phyloP scores from a whole-genome alignment of 2,113 vertebrate genomes.

The Pseudopipra pipra region DNA sequence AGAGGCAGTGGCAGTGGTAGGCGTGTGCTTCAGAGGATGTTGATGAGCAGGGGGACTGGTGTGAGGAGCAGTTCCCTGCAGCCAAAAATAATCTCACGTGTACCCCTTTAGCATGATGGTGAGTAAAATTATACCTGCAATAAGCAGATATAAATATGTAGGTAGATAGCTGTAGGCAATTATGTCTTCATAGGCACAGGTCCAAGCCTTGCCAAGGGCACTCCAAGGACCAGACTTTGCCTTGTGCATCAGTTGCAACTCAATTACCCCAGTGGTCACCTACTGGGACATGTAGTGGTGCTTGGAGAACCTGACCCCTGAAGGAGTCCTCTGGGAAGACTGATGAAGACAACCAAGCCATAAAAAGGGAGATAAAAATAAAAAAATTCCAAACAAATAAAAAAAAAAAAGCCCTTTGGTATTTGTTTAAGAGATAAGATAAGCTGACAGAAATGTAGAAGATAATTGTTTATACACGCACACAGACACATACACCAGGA shows the following conservation, averaged over 20 bases:
- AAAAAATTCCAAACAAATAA: background rate
- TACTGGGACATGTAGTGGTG: rapidly evolving
- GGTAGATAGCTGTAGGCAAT: background rate
- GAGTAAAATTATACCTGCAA: background rate
- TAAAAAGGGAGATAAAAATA: background rate
- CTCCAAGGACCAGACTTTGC: background rate
- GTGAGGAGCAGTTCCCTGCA: background rate
- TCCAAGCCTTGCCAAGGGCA: background rate
- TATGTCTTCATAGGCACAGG: background rate
- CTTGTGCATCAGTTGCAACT: background rate
- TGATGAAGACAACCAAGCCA: background rate
- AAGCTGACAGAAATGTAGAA: slow-evolving; percentile 46
- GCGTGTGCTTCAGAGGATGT: background rate
- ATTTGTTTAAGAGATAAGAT: slow-evolving; percentile 51
- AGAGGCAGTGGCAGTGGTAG: background rate
- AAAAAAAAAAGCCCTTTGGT: background rate
- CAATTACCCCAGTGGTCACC: rapidly evolving
- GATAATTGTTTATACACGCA: slow-evolving; percentile 30
- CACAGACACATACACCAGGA: slow-evolving; percentile 5
- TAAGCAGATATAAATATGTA: background rate
- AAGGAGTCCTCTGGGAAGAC: background rate
- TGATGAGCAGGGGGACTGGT: background rate
- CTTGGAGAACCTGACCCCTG: background rate
- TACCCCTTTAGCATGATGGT: background rate
- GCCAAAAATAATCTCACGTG: background rate